phyloP scores from a whole-genome alignment of 1,140 invertebrate genomes.

The Micrasema minimum region DNA sequence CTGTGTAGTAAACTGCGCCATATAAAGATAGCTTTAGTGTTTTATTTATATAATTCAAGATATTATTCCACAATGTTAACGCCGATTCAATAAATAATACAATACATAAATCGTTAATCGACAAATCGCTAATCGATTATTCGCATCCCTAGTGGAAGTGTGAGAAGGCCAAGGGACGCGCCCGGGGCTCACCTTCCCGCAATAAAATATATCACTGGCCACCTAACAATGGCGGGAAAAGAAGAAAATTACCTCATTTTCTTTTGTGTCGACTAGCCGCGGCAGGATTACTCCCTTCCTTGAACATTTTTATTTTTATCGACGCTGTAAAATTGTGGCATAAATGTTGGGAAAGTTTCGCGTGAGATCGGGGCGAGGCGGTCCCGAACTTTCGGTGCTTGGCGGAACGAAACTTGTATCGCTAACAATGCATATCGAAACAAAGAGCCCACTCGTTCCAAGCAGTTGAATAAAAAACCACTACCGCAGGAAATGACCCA shows the following conservation, averaged over 20 bases:
- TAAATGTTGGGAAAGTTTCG: constrained; percentile 44
- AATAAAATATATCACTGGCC: constrained; percentile 51
- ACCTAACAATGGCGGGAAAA: constrained; percentile 51
- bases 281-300: constrained; percentile 41
- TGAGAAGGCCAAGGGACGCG: constrained; percentile 4
- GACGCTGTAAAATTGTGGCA: constrained; percentile 52
- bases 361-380: constrained; percentile 28
- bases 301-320: constrained; percentile 52
- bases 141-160: not conserved
- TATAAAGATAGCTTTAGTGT: too few relatives aligned
- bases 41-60: too few relatives aligned
- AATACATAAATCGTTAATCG: too few relatives aligned
- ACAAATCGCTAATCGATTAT: too few relatives aligned
- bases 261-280: constrained; percentile 47
- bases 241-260: constrained; percentile 53
- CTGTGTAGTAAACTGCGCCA: too few relatives aligned
- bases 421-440: constrained; percentile 47
- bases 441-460: constrained; percentile 7
- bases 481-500: not conserved
- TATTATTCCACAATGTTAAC: too few relatives aligned
- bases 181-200: constrained; percentile 41
- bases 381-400: constrained; percentile 41
- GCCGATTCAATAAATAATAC: too few relatives aligned
- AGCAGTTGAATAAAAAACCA: not conserved
- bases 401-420: constrained; percentile 37